Evolutionary conservation across 2,888 invertebrate genomes (phyloP).

Genomic region (Brachylomia viminalis): DNA sequence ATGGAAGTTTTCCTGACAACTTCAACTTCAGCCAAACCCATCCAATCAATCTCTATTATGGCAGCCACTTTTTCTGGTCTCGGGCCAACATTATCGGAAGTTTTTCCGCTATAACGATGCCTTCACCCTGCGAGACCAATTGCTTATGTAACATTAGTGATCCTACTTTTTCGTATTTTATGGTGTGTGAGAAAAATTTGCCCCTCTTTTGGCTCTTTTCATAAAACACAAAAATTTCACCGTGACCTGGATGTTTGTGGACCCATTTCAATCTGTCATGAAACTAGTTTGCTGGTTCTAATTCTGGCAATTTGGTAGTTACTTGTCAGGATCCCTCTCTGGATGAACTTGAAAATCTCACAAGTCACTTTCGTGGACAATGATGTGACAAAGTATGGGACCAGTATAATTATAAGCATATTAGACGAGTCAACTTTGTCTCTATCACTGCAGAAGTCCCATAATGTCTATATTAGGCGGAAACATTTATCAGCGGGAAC

Average conservation of each 20-base stretch:
- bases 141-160: constrained; percentile 50
- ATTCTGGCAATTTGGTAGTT: not conserved
- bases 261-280: not conserved
- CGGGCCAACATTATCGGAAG: constrained; percentile 58
- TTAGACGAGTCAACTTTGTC: not conserved
- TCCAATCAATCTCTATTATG: constrained; percentile 61
- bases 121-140: constrained; percentile 49
- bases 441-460: not conserved
- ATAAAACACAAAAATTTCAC: constrained; percentile 11
- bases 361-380: not conserved
- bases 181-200: constrained; percentile 29
- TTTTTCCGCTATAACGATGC: constrained; percentile 54
- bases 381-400: no score
- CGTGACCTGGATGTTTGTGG: constrained; percentile 2
- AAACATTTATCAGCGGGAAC: no score
- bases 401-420: no score
- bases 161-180: constrained; percentile 45
- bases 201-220: constrained; percentile 28
- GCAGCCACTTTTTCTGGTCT: constrained; percentile 58
- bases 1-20: constrained; percentile 29
- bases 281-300: constrained; percentile 1
- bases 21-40: constrained; percentile 47
- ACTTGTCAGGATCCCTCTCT: not conserved
- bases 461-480: no score
- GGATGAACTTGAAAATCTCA: not conserved